Base-by-base conservation (phyloP, 2,888 invertebrate species). In the Disparrhopalites patrizii region DNA sequence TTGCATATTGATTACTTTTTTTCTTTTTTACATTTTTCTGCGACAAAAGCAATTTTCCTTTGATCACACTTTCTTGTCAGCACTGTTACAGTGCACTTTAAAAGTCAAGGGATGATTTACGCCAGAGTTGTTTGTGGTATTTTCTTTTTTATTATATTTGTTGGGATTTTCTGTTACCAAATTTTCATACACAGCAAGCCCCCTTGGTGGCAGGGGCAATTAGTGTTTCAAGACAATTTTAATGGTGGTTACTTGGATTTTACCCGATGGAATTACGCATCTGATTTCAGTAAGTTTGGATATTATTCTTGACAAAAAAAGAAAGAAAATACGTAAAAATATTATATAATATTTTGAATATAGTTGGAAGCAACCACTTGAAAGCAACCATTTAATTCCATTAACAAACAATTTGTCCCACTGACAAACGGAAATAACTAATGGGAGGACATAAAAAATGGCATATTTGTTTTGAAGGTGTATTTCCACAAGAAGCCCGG, bases 1-100 rank as follows among this genome's bases (percentile, higher is more conserved):
- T 47, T 47, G 47, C 25, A 25, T 47, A 47, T 47, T 47, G 47
- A 47, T 47, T 47, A 23, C 43, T n/a, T n/a, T n/a, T n/a, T n/a
- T n/a, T n/a, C n/a, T n/a, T n/a, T n/a, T n/a, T n/a, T n/a, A n/a
- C n/a, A n/a, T n/a, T n/a, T n/a, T n/a, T n/a, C n/a, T n/a, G n/a
- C n/a, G n/a, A n/a, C n/a, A n/a, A n/a, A n/a, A n/a, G n/a, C n/a
- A n/a, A n/a, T n/a, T n/a, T n/a, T n/a, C n/a, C n/a, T n/a, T n/a
- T n/a, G n/a, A n/a, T n/a, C n/a, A n/a, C n/a, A n/a, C n/a, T n/a
- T n/a, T n/a, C n/a, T n/a, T n/a, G n/a, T n/a, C n/a, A n/a, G n/a
- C n/a, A n/a, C n/a, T n/a, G n/a, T n/a, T n/a, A n/a, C n/a, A n/a
- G n/a, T n/a, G n/a, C n/a, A n/a, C n/a, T n/a, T n/a, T n/a, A n/a